phyloP scores from a whole-genome alignment of 2,113 vertebrate genomes.

The Apeltes quadracus region DNA sequence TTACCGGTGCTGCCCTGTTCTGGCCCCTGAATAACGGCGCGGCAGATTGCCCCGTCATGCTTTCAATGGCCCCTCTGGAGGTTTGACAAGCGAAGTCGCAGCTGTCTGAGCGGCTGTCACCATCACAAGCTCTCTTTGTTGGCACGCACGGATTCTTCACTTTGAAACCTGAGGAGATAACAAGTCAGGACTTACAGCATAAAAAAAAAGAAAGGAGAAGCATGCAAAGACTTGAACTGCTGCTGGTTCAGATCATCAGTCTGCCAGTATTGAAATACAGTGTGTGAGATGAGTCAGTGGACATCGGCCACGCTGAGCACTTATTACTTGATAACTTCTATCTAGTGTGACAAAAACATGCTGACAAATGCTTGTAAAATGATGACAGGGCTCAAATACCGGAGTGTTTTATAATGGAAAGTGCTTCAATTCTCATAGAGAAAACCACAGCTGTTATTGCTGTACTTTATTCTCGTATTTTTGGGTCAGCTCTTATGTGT shows the following conservation, averaged over 20 bases:
- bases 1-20: constrained; percentile 44
- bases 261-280: constrained; percentile 38
- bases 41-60: constrained; percentile 54
- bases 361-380: constrained; percentile 59
- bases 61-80: constrained; percentile 51
- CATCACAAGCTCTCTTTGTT: constrained; percentile 42
- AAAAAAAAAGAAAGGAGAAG: constrained; percentile 1
- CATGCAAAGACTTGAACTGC: constrained; percentile 52
- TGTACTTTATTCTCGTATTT: constrained; percentile 58
- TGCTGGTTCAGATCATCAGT: neutral
- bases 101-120: constrained; percentile 62
- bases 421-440: constrained; percentile 44
- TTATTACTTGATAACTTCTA: constrained; percentile 51
- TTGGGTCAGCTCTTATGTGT: constrained; percentile 57
- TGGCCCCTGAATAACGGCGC: constrained; percentile 61
- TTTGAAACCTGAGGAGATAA: constrained; percentile 60
- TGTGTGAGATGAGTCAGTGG: constrained; percentile 60
- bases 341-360: constrained; percentile 55
- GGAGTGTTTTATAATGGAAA: constrained; percentile 64
- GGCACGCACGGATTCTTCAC: constrained; percentile 2
- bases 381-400: constrained; percentile 58
- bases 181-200: constrained; percentile 28
- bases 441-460: constrained; percentile 63
- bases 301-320: constrained; percentile 41
- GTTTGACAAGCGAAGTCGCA: constrained; percentile 53